Conservation (phyloP, 2,113 vertebrate genomes). For the Eurypyga helias region DNA sequence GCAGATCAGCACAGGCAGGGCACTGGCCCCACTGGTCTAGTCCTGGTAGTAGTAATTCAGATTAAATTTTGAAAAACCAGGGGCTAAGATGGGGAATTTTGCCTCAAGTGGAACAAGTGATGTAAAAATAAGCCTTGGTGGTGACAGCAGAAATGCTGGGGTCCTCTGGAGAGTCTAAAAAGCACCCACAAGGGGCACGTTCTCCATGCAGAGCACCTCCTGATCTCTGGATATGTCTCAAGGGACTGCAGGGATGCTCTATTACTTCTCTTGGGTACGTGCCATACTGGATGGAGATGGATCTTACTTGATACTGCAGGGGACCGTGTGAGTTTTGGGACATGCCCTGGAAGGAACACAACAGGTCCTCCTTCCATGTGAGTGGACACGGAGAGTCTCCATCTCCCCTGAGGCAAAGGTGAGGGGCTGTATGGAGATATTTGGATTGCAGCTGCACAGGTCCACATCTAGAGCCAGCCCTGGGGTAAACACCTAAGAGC, state of each 20-base stretch:
- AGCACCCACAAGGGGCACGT: accelerated
- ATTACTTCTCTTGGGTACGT: neutral
- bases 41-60: neutral
- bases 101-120: neutral
- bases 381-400: accelerated
- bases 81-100: neutral
- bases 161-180: neutral
- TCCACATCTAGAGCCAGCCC: neutral
- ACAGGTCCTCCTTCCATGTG: neutral
- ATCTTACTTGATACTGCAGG: neutral
- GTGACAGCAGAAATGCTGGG: neutral
- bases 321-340: neutral
- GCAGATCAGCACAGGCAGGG: accelerated
- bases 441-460: accelerated
- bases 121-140: neutral
- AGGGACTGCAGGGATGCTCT: neutral
- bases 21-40: neutral
- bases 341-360: neutral
- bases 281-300: accelerated
- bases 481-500: neutral
- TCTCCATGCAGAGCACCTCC: neutral
- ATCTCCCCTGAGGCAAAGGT: neutral
- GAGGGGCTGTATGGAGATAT: neutral
- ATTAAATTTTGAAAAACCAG: neutral
- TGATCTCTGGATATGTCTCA: neutral